Base-by-base conservation (phyloP, 2,797 vertebrate genomes). In the Crocodylus rhombifer region DNA sequence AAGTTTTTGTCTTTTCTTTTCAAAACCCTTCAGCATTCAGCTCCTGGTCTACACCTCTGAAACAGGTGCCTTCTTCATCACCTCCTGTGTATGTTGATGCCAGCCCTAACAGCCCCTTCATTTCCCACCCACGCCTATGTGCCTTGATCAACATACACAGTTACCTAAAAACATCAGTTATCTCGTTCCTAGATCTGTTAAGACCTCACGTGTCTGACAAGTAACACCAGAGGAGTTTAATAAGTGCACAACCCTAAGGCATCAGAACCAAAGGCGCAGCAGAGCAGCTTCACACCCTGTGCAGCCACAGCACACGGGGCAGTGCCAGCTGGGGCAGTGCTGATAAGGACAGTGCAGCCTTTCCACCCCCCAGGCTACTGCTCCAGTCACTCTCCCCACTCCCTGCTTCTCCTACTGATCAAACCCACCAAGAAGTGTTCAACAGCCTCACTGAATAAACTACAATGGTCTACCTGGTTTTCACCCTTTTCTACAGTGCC, bases 191-290 rank as follows among this genome's bases (percentile, higher is more conserved):
- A 65, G 28, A n/a, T 18, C 17, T 65, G 28, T 10, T 30, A 65
- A 65, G n/a, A 65, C n/a, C 16, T 65, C 28, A 18, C 0, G 0
- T 17, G 33, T 61, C 55, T 86, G 1, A 1, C 17, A 63, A n/a
- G 60, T 11, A 33, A 14, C 15, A 74, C 5, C 42, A 21, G 33
- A 65, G 30, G n/a, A 65, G 64, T 42, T 42, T 42, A 42, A 42
- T 42, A 42, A 56, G 75, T 4, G 2, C 51, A 75, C 60, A 94
- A 18, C n/a, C 64, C 16, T 18, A 65, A 18, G n/a, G 16, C 17
- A 65, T 65, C n/a, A 30, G n/a, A 65, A 30, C n/a, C 64, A 42
- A 42, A 42, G 42, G 42, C 7, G 7, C 42, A 42, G 42, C 42
- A 42, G 42, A 7, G 7, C 42, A 42, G 8, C 42, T 42, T 42